phyloP scores from a whole-genome alignment of 2,888 invertebrate genomes.

The Heliconius cydno region DNA sequence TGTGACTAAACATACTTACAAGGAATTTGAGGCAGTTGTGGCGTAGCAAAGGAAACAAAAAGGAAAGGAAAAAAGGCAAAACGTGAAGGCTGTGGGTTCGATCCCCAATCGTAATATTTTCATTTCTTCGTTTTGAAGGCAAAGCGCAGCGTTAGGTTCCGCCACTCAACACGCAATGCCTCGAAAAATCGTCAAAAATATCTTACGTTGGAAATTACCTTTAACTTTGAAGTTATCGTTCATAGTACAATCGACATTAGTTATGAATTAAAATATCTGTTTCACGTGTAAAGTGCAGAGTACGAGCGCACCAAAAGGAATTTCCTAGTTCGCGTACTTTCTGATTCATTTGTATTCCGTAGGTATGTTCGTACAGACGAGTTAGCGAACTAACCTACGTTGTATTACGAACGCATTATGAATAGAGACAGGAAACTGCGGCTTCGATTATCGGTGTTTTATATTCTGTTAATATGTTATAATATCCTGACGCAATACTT shows the following conservation, averaged over 20 bases:
- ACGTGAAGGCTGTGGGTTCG: no score
- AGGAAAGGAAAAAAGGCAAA: no score
- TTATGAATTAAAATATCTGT: slow-evolving; percentile 49
- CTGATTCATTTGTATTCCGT: slow-evolving; percentile 78
- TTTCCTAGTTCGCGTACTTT: slow-evolving; percentile 75
- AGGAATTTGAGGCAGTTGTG: no score
- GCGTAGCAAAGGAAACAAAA: no score
- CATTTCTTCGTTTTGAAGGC: no score
- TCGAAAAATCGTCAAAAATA: no score
- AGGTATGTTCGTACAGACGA: slow-evolving; percentile 52
- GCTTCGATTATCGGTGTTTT: slow-evolving; percentile 52
- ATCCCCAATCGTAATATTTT: no score
- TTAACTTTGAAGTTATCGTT: neutral
- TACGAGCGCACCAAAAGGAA: slow-evolving; percentile 66
- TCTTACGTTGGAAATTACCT: no score
- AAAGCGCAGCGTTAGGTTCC: no score
- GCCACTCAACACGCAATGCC: no score
- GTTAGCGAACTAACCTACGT: slow-evolving; percentile 62
- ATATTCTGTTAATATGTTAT: slow-evolving; percentile 49
- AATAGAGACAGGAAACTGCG: slow-evolving; percentile 64
- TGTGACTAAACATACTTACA: neutral
- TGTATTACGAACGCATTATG: slow-evolving; percentile 52
- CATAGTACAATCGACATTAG: neutral
- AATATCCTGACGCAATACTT: slow-evolving; percentile 44
- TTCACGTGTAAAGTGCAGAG: slow-evolving; percentile 49